Conservation (phyloP, 2,797 vertebrate species). For the Pelochelys cantorii region DNA sequence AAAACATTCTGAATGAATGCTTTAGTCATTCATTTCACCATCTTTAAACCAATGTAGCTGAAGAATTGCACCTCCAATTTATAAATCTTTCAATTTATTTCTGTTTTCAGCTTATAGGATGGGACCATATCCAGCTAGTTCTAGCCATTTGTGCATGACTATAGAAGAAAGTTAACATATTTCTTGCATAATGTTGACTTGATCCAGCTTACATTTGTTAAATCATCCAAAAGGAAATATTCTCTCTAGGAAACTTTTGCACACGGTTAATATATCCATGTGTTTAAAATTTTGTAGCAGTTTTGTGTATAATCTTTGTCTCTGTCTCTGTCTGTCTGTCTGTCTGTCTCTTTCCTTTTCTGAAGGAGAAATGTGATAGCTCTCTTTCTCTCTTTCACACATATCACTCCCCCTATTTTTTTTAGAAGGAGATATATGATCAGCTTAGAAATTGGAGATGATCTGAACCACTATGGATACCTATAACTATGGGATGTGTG, state of each 20-base stretch:
- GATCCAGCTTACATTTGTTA: slow-evolving; percentile 63
- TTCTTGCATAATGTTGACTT: slow-evolving; percentile 55
- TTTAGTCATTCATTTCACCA: slow-evolving; percentile 78
- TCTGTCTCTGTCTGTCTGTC: neutral
- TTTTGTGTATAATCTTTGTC: neutral
- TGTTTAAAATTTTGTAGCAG: slow-evolving; percentile 7
- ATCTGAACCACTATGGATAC: slow-evolving; percentile 52
- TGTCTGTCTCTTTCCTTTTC: neutral
- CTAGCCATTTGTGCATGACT: slow-evolving; percentile 59
- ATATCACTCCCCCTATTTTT: slow-evolving; percentile 33
- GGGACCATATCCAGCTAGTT: slow-evolving; percentile 59
- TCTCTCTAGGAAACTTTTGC: slow-evolving; percentile 54
- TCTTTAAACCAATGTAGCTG: slow-evolving; percentile 82
- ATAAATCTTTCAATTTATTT: slow-evolving; percentile 81
- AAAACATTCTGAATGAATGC: slow-evolving; percentile 76
- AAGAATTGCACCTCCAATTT: slow-evolving; percentile 78
- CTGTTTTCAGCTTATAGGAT: slow-evolving; percentile 73
- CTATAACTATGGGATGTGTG: slow-evolving; percentile 31
- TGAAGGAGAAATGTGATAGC: slow-evolving; percentile 33
- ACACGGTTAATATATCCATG: neutral
- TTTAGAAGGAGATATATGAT: slow-evolving; percentile 63
- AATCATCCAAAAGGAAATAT: slow-evolving; percentile 69
- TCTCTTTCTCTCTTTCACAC: neutral
- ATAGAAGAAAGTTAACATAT: slow-evolving; percentile 67
- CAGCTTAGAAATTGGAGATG: slow-evolving; percentile 51